Evolutionary conservation across 2,797 vertebrate species (phyloP), one percentile per base, ranked within the genome.

Genomic region (Buphagus erythrorhynchus): DNA sequence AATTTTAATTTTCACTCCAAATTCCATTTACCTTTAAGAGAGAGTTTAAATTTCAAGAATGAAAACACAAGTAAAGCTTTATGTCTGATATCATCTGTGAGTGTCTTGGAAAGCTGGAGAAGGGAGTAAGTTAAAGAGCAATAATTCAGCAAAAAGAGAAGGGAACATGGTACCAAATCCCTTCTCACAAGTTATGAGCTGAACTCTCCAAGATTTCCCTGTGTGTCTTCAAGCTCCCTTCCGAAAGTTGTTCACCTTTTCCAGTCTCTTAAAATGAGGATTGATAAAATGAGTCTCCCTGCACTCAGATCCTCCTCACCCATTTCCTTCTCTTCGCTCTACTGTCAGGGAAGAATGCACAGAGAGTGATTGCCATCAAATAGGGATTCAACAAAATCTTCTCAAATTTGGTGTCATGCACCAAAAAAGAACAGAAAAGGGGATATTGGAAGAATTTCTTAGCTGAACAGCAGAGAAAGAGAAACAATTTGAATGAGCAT

Each of bases 321-420:
- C 15, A n/a, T 31, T n/a, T 76, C 42, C 18, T 57, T 8, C 5
- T 82, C 18, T 82, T 59, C 10, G 3, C 2, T 3, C 5, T 9
- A 1, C 11, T 38, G 4, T 16, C 26, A 52, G 9, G 9, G 20
- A 59, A 59, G 6, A 72, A 11, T 5, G 65, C 13, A 68, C 7
- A 61, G 33, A 4, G 31, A 18, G 4, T 45, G 14, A 46, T 4
- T 61, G 2, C 3, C 13, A 28, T 66, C 10, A 33, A 62, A 58
- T 0, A 22, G 13, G 13, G 10, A 57, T 57, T 79, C 31, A 42
- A 52, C 4, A 63, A 35, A 52, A 48, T 20, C 22, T 8, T 59
- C 9, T 65, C 7, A 57, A 57, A 65, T 73, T 48, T 16, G 8
- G 33, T 0, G 0, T 40, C 15, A 35, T 40, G 19, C 1, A 1